Evolutionary conservation across 2,888 invertebrate species (phyloP).

Genomic region (Liodrosophila aerea): DNA sequence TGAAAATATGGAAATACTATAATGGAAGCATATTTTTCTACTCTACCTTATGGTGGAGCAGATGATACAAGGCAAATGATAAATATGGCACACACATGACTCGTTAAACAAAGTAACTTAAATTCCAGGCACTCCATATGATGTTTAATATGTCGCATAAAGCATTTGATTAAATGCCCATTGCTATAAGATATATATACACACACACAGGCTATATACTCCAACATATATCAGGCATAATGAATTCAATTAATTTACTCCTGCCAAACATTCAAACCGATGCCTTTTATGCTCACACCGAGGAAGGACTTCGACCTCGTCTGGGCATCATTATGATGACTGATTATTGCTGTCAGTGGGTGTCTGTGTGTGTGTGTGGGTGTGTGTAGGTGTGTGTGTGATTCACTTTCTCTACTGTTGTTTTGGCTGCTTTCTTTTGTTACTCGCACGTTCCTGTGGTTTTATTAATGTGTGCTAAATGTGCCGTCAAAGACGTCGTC

Average conservation of each 20-base stretch:
- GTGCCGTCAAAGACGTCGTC: constrained; percentile 60
- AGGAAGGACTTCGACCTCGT: constrained; percentile 39
- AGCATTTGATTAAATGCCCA: constrained; percentile 62
- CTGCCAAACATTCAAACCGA: constrained; percentile 43
- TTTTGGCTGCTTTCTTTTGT: constrained; percentile 18
- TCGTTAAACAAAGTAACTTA: constrained; percentile 18
- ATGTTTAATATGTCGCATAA: constrained; percentile 45
- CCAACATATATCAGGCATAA: constrained; percentile 59
- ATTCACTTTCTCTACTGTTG: constrained; percentile 24
- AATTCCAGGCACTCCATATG: constrained; percentile 29
- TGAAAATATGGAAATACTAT: too few relatives aligned
- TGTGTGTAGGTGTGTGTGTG: constrained; percentile 12
- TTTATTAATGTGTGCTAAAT: constrained; percentile 72
- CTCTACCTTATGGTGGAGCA: too few relatives aligned
- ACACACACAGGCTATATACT: not conserved
- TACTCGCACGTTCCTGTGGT: constrained; percentile 57
- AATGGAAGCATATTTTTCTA: too few relatives aligned
- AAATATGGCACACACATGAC: constrained; percentile 19
- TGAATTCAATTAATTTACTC: constrained; percentile 75
- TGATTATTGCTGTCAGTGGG: constrained; percentile 57
- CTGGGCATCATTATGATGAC: constrained; percentile 69
- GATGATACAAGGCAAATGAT: constrained; percentile 11
- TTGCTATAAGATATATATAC: constrained; percentile 17
- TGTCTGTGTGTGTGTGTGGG: constrained; percentile 2
- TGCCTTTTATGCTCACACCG: constrained; percentile 25